phyloP scores from a whole-genome alignment of 2,797 vertebrate genomes.

The Phoeniculus purpureus region DNA sequence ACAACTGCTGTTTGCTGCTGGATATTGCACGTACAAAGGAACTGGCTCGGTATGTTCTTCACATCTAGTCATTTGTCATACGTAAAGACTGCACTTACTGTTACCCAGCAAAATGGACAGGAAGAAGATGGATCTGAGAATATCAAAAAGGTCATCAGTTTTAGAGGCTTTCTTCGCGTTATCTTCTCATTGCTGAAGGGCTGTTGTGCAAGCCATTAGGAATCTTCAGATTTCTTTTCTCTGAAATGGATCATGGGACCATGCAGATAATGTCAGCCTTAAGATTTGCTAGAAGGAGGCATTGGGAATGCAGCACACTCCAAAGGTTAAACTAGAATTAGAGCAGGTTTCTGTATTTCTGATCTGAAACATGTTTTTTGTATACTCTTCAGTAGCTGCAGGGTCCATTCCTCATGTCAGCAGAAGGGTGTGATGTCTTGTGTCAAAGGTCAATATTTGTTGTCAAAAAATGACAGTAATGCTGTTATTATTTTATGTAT shows the following conservation, averaged over 20 bases:
- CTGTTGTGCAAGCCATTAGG: background rate
- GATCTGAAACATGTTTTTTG: background rate
- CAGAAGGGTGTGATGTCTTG: background rate
- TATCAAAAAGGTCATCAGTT: background rate
- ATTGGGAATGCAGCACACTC: background rate
- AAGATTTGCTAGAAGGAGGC: background rate
- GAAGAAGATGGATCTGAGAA: background rate
- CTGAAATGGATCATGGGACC: background rate
- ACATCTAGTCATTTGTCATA: background rate
- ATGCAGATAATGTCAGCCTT: background rate
- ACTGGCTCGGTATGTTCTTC: background rate
- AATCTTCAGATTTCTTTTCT: background rate
- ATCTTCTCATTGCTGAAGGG: background rate
- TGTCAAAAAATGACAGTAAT: background rate
- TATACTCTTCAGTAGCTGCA: background rate
- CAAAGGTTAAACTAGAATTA: background rate
- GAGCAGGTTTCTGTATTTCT: background rate
- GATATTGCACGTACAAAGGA: background rate
- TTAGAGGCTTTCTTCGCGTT: background rate
- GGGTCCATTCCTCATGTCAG: background rate
- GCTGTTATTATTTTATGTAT: background rate
- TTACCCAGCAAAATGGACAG: background rate
- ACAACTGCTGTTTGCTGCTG: background rate
- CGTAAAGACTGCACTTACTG: background rate
- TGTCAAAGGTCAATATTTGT: background rate